Conservation (phyloP, 2,113 vertebrate genomes). For the Eublepharis macularius region DNA sequence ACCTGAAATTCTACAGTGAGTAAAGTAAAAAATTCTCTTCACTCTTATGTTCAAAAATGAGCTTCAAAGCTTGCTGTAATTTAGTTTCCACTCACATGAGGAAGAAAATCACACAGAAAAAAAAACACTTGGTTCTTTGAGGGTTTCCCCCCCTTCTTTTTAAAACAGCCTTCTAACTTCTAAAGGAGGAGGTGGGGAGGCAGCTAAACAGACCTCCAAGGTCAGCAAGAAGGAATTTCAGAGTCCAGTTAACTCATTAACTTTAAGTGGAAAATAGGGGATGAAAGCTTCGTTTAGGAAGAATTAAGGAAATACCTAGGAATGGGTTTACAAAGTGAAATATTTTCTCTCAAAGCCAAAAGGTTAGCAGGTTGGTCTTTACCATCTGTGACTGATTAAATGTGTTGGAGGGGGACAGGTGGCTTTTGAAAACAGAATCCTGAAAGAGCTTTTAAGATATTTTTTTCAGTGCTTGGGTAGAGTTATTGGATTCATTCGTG, state of each 20-base stretch:
- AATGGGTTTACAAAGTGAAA: constrained; percentile 78
- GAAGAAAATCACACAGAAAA: not conserved
- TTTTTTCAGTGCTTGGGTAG: constrained; percentile 70
- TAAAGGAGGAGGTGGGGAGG: constrained; percentile 59
- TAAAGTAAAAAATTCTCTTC: not conserved
- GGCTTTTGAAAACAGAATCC: constrained; percentile 76
- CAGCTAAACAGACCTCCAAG: constrained; percentile 57
- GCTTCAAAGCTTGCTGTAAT: constrained; percentile 27
- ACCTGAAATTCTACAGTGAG: not conserved
- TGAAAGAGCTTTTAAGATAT: constrained; percentile 74
- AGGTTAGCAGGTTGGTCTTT: constrained; percentile 76
- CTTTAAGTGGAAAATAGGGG: constrained; percentile 77
- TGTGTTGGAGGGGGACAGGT: constrained; percentile 78
- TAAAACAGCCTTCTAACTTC: constrained; percentile 38
- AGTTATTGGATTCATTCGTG: constrained; percentile 68
- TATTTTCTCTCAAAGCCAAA: constrained; percentile 73
- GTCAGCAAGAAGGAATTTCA: constrained; percentile 70
- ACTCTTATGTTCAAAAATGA: constrained; percentile 30
- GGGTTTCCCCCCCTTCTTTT: not conserved
- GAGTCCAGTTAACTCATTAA: constrained; percentile 76
- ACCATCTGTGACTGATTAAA: constrained; percentile 78
- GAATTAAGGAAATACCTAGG: constrained; percentile 77
- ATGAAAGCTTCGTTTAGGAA: constrained; percentile 74
- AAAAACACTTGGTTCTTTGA: not conserved
- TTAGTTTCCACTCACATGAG: not conserved